phyloP scores from a whole-genome alignment of 2,113 vertebrate species.

The Plecotus auritus region DNA sequence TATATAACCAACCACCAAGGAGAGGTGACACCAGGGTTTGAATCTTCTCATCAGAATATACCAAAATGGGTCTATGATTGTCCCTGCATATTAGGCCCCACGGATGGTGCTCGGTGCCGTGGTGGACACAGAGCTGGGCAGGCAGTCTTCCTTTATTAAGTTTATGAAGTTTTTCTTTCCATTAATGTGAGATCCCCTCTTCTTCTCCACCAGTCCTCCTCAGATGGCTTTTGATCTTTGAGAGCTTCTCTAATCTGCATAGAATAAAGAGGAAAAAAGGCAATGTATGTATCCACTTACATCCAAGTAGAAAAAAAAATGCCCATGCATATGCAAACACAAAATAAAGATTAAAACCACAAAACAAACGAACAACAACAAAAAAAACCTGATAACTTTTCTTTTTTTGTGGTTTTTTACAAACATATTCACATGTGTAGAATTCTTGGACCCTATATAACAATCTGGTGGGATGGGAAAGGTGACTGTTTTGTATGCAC shows the following conservation, averaged over 20 bases:
- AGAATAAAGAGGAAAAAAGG: background rate
- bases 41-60: background rate
- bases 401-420: background rate
- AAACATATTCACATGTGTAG: background rate
- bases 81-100: no score
- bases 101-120: fast-evolving
- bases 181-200: background rate
- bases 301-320: background rate
- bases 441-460: background rate
- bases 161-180: background rate
- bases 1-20: background rate
- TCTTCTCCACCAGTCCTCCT: background rate
- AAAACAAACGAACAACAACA: background rate
- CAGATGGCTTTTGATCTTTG: background rate
- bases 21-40: background rate
- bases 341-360: background rate
- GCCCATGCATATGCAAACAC: background rate
- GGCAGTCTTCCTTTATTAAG: background rate
- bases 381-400: background rate
- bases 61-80: background rate
- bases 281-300: background rate
- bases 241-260: background rate
- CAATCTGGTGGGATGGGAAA: background rate
- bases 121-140: no score
- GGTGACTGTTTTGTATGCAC: background rate